Evolutionary conservation across 2,888 invertebrate genomes (phyloP).

Genomic region (Drosophila maculinotata): DNA sequence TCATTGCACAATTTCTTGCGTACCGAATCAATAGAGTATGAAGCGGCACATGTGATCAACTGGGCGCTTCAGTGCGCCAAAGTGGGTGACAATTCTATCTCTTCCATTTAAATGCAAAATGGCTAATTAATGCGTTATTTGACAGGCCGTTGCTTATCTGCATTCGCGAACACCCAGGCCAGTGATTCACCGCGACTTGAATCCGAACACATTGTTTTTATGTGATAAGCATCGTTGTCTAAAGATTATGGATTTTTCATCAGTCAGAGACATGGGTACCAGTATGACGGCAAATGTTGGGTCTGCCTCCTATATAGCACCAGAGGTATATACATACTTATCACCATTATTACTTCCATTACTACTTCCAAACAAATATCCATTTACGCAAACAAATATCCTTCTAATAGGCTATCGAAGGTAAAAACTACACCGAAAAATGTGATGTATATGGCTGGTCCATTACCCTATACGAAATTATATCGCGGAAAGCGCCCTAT

Average conservation of each 20-base stretch:
- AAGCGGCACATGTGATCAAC: constrained; percentile 30
- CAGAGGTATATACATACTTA: too few relatives aligned
- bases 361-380: too few relatives aligned
- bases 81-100: constrained; percentile 22
- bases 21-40: constrained; percentile 6
- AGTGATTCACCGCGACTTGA: constrained; percentile 60
- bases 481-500: constrained; percentile 44
- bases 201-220: constrained; percentile 41
- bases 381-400: neutral
- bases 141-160: constrained; percentile 48
- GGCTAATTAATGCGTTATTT: neutral
- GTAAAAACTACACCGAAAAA: constrained; percentile 21
- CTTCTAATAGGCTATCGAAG: constrained; percentile 22
- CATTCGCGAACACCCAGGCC: constrained; percentile 24
- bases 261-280: constrained; percentile 14
- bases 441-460: constrained; percentile 55
- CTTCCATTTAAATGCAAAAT: neutral
- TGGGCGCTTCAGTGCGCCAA: constrained; percentile 50
- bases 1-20: constrained; percentile 35
- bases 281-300: constrained; percentile 42
- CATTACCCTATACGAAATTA: constrained; percentile 48
- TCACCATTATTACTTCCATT: too few relatives aligned
- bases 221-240: neutral
- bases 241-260: constrained; percentile 54
- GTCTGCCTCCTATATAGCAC: constrained; percentile 52